These are phyloP conservation scores for Macrochelys suwanniensis DNA, from an alignment of 2,797 vertebrate genomes.

Conservation along the genomic window DNA sequence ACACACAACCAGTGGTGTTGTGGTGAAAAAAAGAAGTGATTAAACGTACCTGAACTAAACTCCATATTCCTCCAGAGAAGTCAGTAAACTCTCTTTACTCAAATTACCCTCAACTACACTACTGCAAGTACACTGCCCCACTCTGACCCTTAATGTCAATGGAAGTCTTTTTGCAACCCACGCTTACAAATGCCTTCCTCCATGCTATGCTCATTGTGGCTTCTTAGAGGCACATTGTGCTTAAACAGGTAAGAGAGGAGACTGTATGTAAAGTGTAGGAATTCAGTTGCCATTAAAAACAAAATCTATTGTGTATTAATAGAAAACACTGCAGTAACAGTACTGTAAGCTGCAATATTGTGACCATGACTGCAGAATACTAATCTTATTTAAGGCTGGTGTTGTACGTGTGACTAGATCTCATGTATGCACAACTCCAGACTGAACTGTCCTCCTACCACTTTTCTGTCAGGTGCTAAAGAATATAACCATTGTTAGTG, in stretches of 20 bases:
- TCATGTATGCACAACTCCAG: too few species aligned
- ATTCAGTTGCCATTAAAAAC: not conserved
- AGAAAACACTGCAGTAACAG: not conserved
- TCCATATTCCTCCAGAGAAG: not conserved
- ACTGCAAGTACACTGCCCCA: not conserved
- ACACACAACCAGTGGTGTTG: not conserved
- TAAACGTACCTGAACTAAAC: not conserved
- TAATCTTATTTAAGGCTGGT: not conserved
- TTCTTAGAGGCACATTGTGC: not conserved
- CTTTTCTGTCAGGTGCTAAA: not conserved
- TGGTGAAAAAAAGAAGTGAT: not conserved
- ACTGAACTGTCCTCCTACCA: not conserved
- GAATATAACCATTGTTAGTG: not conserved
- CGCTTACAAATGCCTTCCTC: not conserved
- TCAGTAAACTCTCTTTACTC: not conserved
- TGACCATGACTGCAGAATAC: not conserved
- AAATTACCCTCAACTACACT: not conserved
- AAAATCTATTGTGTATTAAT: not conserved
- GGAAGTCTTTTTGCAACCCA: not conserved
- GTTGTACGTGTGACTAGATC: too few species aligned
- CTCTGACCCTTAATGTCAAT: not conserved
- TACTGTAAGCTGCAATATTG: not conserved
- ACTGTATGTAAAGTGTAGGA: not conserved
- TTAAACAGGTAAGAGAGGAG: not conserved
- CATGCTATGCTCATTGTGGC: not conserved